Base-by-base conservation (phyloP, 2,888 invertebrate species). In the Coelopa pilipes region DNA sequence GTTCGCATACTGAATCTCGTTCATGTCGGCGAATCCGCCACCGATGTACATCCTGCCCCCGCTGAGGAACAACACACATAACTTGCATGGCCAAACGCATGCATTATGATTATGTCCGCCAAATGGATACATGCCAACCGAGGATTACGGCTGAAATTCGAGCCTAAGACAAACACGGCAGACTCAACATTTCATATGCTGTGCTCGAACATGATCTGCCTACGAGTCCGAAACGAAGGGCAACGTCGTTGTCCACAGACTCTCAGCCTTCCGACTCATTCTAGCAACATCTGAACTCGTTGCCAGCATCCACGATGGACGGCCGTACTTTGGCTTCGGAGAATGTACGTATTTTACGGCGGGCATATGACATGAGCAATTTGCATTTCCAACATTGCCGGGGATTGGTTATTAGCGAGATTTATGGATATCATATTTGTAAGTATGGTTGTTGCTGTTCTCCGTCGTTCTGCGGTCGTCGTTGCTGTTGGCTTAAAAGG, bases 391-490 rank as follows among this genome's bases (percentile, higher is more conserved):
- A 84, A 79, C 84, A 83, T 82, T 78, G 79, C 79, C 76, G 80
- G 80, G 84, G 86, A 87, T 87, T 87, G 87, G 86, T 85, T 86
- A 86, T 87, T 85, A 85, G 85, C 83, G 82, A 85, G 83, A 84
- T 85, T 86, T 86, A 85, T 86, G 86, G 83, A 83, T 85, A 82
- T 85, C 84, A 86, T 85, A 85, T 85, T 83, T 82, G 80, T 80
- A 78, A 76, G 80, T 81, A 76, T 79, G 65, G 49, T 78, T 78
- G 79, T 78, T 80, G 81, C 80, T 80, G 81, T 79, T 81, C 57
- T 9, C 59, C 21, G 46, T 47, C 66, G 73, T 53, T 57, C 63
- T 70, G 24, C 77, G 76, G 78, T 79, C 80, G 81, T 80, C 80
- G 81, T 82, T 82, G 70, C 60, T 46, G 55, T 73, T 68, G 73